Base-by-base conservation (phyloP, 2,797 vertebrate genomes). In the Cyclopterus lumpus region DNA sequence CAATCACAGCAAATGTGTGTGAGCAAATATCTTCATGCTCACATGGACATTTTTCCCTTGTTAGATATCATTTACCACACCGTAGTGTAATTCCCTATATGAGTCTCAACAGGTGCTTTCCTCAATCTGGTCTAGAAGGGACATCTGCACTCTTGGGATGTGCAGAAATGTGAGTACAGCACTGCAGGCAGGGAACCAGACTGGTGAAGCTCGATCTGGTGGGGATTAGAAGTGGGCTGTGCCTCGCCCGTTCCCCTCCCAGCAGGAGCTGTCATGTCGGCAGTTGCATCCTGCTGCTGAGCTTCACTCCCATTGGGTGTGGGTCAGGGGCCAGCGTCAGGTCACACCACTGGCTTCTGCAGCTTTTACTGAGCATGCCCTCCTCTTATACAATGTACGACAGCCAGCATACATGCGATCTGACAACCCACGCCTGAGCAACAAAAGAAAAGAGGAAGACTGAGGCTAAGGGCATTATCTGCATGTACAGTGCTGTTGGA, bases 251-350 rank as follows among this genome's bases (percentile, higher is more conserved):
- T 76, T 88, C 60, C 62, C 73, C 76, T 81, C 86, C 63, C 91
- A 83, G 89, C 87, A 77, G 87, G 90, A 89, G 90, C 90, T 89
- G 87, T 93, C 90, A 87, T 80, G 81, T 85, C 70, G 46, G 71
- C 85, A 22, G 12, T 12, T 70, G 83, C 26, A 30, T 84, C 87
- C 87, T 69, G 79, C 82, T 16, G 76, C 75, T 83, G 81, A 88
- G 88, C 82, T 73, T 62, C 71, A 40, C 76, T 91, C 87, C 68
- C 57, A 82, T 86, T 84, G 86, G 87, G 51, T 57, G 53, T 62
- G 34, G 75, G 84, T 86, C 85, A 86, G 82, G 80, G 90, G 90
- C 79, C 85, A 81, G 88, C 80, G 77, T 89, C 63, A 8, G 91
- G 92, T 91, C 93, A 90, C 72, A 6, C 40, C 3, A 1, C 81